Percentiles rank a stretch among this genome's conserved stretches.
Evolutionary conservation across 2,797 vertebrate species (phyloP).

Genomic region (Hyperoplus immaculatus): DNA sequence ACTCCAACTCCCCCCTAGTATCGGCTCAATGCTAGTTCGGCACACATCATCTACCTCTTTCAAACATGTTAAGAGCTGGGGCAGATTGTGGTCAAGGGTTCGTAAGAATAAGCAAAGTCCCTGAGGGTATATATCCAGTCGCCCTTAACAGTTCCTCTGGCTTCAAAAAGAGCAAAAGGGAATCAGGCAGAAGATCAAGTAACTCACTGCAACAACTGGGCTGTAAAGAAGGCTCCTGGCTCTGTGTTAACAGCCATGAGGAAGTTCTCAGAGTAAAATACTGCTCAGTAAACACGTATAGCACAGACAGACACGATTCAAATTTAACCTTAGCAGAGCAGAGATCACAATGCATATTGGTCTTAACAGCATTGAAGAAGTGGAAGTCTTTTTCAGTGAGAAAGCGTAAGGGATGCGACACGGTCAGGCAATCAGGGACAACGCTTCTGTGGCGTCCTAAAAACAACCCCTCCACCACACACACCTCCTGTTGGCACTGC

Average conservation of each 20-base stretch:
- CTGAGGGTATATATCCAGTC: constrained; percentile 45
- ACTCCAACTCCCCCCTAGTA: not conserved
- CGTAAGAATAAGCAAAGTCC: constrained; percentile 33
- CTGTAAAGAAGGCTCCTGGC: constrained; percentile 45
- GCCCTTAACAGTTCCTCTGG: constrained; percentile 35
- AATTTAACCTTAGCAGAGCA: not conserved
- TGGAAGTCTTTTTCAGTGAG: constrained; percentile 42
- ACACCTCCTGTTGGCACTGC: constrained; percentile 49
- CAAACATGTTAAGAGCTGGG: constrained; percentile 26
- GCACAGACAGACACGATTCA: too few species aligned
- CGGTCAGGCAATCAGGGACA: constrained; percentile 47
- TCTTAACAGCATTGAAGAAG: constrained; percentile 38
- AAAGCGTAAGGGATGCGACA: constrained; percentile 36
- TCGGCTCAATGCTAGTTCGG: constrained; percentile 35
- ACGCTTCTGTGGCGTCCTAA: constrained; percentile 51
- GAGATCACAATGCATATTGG: constrained; percentile 39
- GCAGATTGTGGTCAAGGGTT: constrained; percentile 42
- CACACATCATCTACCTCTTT: constrained; percentile 53
- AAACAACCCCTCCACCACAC: constrained; percentile 40
- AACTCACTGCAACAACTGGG: constrained; percentile 42
- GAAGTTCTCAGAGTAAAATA: constrained; percentile 24
- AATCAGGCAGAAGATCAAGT: constrained; percentile 57
- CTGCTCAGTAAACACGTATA: too few species aligned
- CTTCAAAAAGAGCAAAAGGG: constrained; percentile 49
- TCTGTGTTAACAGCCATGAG: constrained; percentile 33